Base-by-base conservation (phyloP, 2,113 vertebrate genomes). In the Varanus salvator region DNA sequence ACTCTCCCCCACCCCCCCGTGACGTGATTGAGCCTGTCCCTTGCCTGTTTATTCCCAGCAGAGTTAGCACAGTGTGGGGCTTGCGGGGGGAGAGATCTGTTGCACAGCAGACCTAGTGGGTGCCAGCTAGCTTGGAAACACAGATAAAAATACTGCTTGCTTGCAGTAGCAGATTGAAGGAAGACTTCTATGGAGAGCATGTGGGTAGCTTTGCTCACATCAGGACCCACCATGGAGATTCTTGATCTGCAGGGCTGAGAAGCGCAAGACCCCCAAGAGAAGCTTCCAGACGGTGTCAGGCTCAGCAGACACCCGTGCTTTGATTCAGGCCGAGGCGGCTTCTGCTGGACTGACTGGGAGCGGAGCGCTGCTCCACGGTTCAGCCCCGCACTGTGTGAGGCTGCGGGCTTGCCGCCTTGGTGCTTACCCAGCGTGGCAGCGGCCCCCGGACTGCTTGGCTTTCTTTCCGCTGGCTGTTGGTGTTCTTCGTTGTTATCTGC, bases 41-140 rank as follows among this genome's bases (percentile, higher is more conserved):
- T 87, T 84, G 91, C 93, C 92, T 96, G 94, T 94, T 95, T 96
- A 94, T 97, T 96, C 94, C 95, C 85, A 34, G 96, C 80, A 94
- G 92, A 60, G n/a, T 8, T 34, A 44, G 25, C 23, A 8, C 57
- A 4, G n/a, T 57, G 12, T 4, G 0, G 23, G 87, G 87, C n/a
- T 68, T 91, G 93, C 91, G 86, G 86, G n/a, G 0, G 29, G 50
- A 87, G 95, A 95, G 85, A 50, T 97, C 94, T 68, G 77, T 97
- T 97, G 92, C 94, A 1, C 84, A 92, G 91, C 90, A 86, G 93
- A 90, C 91, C 71, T 89, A 48, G 38, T 94, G 90, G 94, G 95
- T 94, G 87, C 91, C 93, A 95, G 94, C 89, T 64, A 86, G 87
- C 91, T 88, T 4, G 1, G 89, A n/a, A 88, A 57, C 90, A 71